A percentile compares a stretch with the other conserved stretches of the same genome.
Conservation (phyloP, 2,888 invertebrate genomes). For the Platycheirus albimanus region DNA sequence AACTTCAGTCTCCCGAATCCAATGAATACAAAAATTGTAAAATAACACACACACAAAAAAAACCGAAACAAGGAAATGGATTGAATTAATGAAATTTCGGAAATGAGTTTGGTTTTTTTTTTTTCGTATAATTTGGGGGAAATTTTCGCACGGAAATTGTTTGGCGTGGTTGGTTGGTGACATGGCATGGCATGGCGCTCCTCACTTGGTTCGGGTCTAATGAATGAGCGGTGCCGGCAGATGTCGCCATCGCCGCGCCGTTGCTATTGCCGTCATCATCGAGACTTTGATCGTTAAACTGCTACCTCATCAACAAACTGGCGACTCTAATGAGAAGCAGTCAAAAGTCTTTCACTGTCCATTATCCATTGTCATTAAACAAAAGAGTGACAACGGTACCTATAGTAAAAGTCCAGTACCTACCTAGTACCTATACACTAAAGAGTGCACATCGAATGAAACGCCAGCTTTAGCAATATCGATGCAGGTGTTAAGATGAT, state of each 20-base stretch:
- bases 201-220: conserved; percentile 48
- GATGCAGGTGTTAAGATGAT: neutral
- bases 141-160: conserved; percentile 56
- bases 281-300: conserved; percentile 31
- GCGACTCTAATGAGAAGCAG: conserved; percentile 48
- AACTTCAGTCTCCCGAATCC: conserved; percentile 28
- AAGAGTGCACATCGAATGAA: neutral
- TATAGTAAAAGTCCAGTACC: conserved; percentile 49
- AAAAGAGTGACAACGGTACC: conserved; percentile 31
- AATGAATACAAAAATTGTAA: conserved; percentile 26
- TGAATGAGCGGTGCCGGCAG: conserved; percentile 59
- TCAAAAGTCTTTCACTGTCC: conserved; percentile 13
- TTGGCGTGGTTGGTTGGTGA: conserved; percentile 14
- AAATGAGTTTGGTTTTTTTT: conserved; percentile 44
- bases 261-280: no score
- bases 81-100: conserved; percentile 65
- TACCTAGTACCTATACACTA: no score
- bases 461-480: conserved; percentile 26
- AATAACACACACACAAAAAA: no score
- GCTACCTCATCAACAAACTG: conserved; percentile 18
- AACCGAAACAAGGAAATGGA: conserved; percentile 38
- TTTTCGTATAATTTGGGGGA: conserved; percentile 28
- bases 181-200: conserved; percentile 24
- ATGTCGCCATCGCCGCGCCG: conserved; percentile 60
- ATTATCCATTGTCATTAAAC: conserved; percentile 12